These are phyloP conservation scores for Bergia puertoricense DNA, from an alignment of 92 coral and sea anemone species.

Conservation along the genomic window DNA sequence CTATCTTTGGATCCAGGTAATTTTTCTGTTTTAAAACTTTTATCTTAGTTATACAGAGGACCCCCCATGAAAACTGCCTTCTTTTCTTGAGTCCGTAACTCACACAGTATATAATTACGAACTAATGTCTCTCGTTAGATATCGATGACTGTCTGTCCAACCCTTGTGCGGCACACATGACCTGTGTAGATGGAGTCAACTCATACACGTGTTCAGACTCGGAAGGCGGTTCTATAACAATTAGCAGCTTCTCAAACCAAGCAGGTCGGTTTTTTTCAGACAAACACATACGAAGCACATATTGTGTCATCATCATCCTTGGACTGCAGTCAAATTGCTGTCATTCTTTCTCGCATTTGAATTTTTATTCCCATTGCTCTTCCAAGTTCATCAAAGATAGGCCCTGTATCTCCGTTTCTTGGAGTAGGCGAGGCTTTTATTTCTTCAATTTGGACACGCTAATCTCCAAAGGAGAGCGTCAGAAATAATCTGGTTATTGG, in stretches of 20 bases:
- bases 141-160: slow-evolving; percentile 69
- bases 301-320: too few relatives aligned
- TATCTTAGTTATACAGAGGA: too few relatives aligned
- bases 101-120: not conserved
- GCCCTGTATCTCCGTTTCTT: too few relatives aligned
- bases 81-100: not conserved
- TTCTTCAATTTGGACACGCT: too few relatives aligned
- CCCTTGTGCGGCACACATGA: slow-evolving; percentile 65
- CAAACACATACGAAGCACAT: not conserved
- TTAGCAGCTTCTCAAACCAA: slow-evolving; percentile 21
- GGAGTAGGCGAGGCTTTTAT: too few relatives aligned
- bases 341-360: too few relatives aligned
- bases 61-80: not conserved
- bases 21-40: too few relatives aligned
- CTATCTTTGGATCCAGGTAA: not conserved
- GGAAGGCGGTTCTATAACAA: not conserved
- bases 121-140: slow-evolving; percentile 48
- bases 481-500: too few relatives aligned
- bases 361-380: too few relatives aligned
- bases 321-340: too few relatives aligned
- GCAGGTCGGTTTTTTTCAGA: slow-evolving; percentile 6
- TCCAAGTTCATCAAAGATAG: too few relatives aligned
- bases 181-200: slow-evolving; percentile 63
- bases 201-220: slow-evolving; percentile 45
- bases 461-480: too few relatives aligned